These are phyloP conservation scores for Laodelphax striatellus DNA, from an alignment of 1,140 invertebrate genomes.

Conservation along the genomic window DNA sequence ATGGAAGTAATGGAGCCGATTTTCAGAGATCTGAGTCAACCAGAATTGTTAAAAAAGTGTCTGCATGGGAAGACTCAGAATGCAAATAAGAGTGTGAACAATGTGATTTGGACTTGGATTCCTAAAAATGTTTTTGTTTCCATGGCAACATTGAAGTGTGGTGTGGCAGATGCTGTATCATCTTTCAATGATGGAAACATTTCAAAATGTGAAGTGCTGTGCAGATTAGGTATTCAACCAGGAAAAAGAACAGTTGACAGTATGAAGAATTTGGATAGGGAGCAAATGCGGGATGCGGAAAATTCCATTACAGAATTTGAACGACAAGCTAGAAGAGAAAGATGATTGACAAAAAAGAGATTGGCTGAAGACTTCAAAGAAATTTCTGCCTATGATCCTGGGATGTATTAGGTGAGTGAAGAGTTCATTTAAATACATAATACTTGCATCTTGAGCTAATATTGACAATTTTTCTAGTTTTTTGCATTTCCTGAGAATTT, in stretches of 20 bases:
- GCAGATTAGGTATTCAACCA: not conserved
- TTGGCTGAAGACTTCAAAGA: no score
- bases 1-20: constrained; percentile 15
- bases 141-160: constrained; percentile 17
- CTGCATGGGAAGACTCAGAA: constrained; percentile 19
- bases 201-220: not conserved
- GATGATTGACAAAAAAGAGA: no score
- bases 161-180: constrained; percentile 9
- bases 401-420: no score
- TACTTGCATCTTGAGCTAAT: no score
- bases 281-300: not conserved
- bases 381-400: no score
- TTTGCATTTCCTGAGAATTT: no score
- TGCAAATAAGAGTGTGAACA: constrained; percentile 19
- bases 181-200: constrained; percentile 5
- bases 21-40: constrained; percentile 14
- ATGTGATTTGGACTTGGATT: constrained; percentile 20
- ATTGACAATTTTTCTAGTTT: no score
- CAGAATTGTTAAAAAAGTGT: constrained; percentile 16
- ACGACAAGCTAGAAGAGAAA: no score
- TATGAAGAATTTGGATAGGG: not conserved
- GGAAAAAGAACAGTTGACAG: not conserved
- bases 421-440: no score
- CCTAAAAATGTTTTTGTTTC: constrained; percentile 21
- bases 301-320: not conserved